These are phyloP conservation scores for Gonioctena quinquepunctata DNA, from an alignment of 1,140 invertebrate species.

Conservation along the genomic window DNA sequence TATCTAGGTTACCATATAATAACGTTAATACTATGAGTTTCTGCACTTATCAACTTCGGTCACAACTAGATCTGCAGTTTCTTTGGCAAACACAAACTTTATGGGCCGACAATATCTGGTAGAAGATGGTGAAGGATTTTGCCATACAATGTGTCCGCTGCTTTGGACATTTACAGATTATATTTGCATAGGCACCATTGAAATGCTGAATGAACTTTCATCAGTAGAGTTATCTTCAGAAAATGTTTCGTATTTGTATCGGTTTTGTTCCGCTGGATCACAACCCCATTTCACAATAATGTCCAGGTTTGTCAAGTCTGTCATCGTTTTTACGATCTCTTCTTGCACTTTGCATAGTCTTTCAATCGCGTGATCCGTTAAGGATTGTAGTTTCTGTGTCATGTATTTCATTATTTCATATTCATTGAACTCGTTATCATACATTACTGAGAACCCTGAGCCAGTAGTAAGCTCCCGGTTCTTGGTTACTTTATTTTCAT, in stretches of 20 bases:
- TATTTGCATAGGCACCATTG: conserved; percentile 47
- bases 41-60: too few species aligned
- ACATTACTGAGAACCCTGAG: too few species aligned
- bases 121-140: conserved; percentile 50
- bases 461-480: too few species aligned
- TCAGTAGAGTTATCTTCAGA: conserved; percentile 19
- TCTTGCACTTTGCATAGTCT: conserved; percentile 1
- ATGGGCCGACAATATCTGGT: conserved; percentile 49
- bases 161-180: conserved; percentile 20
- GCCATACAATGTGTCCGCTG: conserved; percentile 37
- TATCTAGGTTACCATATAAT: too few species aligned
- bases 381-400: conserved; percentile 25
- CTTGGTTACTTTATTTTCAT: too few species aligned
- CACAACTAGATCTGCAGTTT: conserved; percentile 40
- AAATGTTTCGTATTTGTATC: conserved; percentile 50
- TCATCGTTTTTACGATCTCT: neutral
- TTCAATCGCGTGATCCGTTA: conserved; percentile 25
- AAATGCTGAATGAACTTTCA: conserved; percentile 40
- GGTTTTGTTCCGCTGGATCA: conserved; percentile 42
- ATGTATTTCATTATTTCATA: too few species aligned
- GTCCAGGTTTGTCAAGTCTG: conserved; percentile 25
- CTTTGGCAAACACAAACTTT: conserved; percentile 42
- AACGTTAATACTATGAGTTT: too few species aligned
- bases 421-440: too few species aligned
- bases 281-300: conserved; percentile 50